Conservation (phyloP, 2,797 vertebrate genomes). For the Chaunax sp. region DNA sequence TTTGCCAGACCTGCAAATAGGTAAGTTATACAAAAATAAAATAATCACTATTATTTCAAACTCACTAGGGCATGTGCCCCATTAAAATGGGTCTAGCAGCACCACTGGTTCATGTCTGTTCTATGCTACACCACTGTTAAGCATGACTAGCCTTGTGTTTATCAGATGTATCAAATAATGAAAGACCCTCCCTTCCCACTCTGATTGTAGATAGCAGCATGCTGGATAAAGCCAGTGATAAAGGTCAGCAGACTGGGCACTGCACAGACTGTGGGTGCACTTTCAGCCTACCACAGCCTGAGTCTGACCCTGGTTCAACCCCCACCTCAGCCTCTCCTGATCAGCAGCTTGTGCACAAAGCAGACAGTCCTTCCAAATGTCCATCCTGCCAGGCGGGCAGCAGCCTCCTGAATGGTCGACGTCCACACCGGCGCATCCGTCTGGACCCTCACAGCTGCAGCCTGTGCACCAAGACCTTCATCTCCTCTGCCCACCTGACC, state of each 20-base stretch:
- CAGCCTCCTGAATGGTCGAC: constrained; percentile 45
- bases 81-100: too few species aligned
- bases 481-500: constrained; percentile 79
- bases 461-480: constrained; percentile 83
- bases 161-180: constrained; percentile 37
- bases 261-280: constrained; percentile 70
- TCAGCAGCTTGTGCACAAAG: constrained; percentile 28
- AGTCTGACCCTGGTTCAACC: constrained; percentile 43
- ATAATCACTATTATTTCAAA: too few species aligned
- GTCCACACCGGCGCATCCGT: constrained; percentile 56
- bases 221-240: constrained; percentile 58
- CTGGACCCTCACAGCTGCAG: constrained; percentile 79
- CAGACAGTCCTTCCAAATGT: constrained; percentile 53
- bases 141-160: neutral
- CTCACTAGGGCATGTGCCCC: too few species aligned
- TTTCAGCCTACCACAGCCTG: constrained; percentile 31
- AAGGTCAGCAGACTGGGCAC: constrained; percentile 26
- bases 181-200: neutral
- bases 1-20: too few species aligned
- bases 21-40: too few species aligned
- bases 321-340: constrained; percentile 15
- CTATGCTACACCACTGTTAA: neutral
- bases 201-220: constrained; percentile 60
- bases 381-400: constrained; percentile 56
- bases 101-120: too few species aligned